Conservation (phyloP, 1,140 invertebrate genomes). For the Drosophila dunni region DNA sequence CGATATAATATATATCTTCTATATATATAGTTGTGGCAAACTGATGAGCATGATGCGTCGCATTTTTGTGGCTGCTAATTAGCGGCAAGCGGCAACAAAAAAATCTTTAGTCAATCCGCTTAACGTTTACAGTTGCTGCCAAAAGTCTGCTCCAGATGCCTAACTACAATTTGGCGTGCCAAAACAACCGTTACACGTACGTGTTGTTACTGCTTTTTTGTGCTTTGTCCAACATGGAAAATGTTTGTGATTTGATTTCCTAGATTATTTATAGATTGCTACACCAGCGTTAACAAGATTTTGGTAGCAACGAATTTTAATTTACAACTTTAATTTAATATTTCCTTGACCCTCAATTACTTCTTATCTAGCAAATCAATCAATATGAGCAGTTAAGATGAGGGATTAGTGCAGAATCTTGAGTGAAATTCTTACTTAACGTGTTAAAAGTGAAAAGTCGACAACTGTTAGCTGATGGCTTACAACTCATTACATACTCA, state of each 20-base stretch:
- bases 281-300: neutral
- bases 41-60: slow-evolving; percentile 73
- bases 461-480: slow-evolving; percentile 35
- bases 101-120: slow-evolving; percentile 45
- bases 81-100: slow-evolving; percentile 53
- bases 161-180: slow-evolving; percentile 73
- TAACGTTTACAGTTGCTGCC: slow-evolving; percentile 71
- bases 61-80: slow-evolving; percentile 73
- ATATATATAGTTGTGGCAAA: slow-evolving; percentile 30
- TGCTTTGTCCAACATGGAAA: slow-evolving; percentile 17
- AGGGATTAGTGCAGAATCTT: neutral
- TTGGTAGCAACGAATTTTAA: neutral
- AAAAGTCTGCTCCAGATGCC: slow-evolving; percentile 64
- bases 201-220: neutral
- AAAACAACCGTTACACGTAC: slow-evolving; percentile 58
- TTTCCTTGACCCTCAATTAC: too few species aligned
- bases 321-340: neutral
- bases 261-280: neutral
- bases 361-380: too few species aligned
- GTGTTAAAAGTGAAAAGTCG: slow-evolving; percentile 2
- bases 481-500: slow-evolving; percentile 47
- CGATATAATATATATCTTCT: slow-evolving; percentile 32
- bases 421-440: neutral
- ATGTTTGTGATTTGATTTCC: neutral
- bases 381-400: too few species aligned